Base-by-base conservation (phyloP, 37 sponge, comb jelly and placozoan genomes). In the Ephydatia muelleri region DNA sequence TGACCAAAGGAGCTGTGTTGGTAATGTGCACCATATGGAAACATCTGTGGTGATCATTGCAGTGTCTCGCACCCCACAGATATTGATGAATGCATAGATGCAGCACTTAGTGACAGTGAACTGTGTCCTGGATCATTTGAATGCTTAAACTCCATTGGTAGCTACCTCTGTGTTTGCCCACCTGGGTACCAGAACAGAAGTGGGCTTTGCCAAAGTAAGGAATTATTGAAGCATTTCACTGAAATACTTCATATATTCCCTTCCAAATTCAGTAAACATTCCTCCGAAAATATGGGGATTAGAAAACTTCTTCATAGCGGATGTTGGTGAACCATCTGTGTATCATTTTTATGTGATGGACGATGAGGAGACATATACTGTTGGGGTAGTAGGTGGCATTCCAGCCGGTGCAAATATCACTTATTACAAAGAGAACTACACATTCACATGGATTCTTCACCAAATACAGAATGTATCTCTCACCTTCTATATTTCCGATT, bases 401-500 rank as follows among this genome's bases (percentile, higher is more conserved):
- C 57, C 57, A 19, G 57, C 57, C 16, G 57, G 57, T 19, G 9
- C 57, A 14, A 57, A 57, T 21, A 14, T 57, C 16, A 57, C 57
- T 57, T 57, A 57, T 57, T 14, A 57, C 57, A 5, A 57, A 16
- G 57, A 21, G 16, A 21, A 19, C 1, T 57, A 57, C 57, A 57
- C 16, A 57, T 57, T 57, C 16, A 57, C 57, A 19, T 57, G 57
- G 57, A 57, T 21, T 57, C 57, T 57, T 57, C 57, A 21, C 9
- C 57, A 57, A 57, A 21, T 57, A 19, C 57, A 57, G 16, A 57
- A 57, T 57, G 57, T 57, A 19, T 57, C 57, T 19, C 35, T 75
- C 23, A 65, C 47, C 12, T 65, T 79, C 26, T 57, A 47, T 79
- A 67, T 67, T 67, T 33, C 11, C 27, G 80, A 79, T 34, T 79